These are phyloP conservation scores for Phalacrocorax pelagicus DNA, from an alignment of 2,113 vertebrate genomes.

Conservation along the genomic window DNA sequence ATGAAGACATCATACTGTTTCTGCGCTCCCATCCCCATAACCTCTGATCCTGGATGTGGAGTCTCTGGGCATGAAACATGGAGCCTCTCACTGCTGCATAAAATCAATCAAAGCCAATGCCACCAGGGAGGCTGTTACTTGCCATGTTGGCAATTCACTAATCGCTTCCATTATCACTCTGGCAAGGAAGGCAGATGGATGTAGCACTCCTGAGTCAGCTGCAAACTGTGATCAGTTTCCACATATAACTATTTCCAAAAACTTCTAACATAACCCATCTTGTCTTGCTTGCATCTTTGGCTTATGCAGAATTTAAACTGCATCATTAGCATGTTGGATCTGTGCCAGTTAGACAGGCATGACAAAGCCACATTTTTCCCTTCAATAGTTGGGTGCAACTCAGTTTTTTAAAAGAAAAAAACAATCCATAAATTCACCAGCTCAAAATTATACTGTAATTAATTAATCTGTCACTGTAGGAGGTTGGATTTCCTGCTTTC, in stretches of 20 bases:
- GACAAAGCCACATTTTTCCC: background rate
- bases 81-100: slow-evolving; percentile 29
- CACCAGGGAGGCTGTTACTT: slow-evolving; percentile 53
- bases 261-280: background rate
- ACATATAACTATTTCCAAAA: background rate
- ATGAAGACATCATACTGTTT: slow-evolving; percentile 64
- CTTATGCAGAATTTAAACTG: background rate
- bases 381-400: background rate
- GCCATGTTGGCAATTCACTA: slow-evolving; percentile 46
- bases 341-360: background rate
- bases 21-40: background rate
- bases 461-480: background rate
- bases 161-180: background rate
- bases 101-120: slow-evolving; percentile 33
- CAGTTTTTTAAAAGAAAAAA: background rate
- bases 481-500: background rate
- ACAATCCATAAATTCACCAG: background rate
- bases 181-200: background rate
- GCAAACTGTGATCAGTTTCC: background rate
- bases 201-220: background rate
- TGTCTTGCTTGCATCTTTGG: background rate
- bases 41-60: slow-evolving; percentile 42
- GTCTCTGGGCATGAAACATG: slow-evolving; percentile 12
- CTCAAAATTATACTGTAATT: background rate
- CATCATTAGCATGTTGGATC: background rate